These are phyloP conservation scores for Epirrhoe tristata DNA, from an alignment of 2,888 invertebrate species.

Conservation along the genomic window DNA sequence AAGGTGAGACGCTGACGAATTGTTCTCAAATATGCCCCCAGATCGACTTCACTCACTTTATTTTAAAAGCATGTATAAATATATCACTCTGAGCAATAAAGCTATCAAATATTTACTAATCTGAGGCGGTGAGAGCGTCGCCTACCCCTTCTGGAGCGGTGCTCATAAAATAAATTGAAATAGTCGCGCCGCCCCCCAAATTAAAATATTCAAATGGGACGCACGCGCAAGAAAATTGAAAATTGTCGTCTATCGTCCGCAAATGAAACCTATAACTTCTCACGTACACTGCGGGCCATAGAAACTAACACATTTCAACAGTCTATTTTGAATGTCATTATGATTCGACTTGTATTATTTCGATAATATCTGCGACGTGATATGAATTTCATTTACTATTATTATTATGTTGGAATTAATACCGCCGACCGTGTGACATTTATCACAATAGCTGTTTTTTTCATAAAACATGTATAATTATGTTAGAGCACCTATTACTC, in stretches of 20 bases:
- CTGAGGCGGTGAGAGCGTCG: slow-evolving; percentile 78
- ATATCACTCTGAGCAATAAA: slow-evolving; percentile 82
- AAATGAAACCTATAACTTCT: slow-evolving; percentile 86
- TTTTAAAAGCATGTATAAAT: slow-evolving; percentile 77
- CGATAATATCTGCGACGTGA: slow-evolving; percentile 37
- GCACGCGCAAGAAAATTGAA: slow-evolving; percentile 86
- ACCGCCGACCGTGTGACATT: neutral
- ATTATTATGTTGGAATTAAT: slow-evolving; percentile 15
- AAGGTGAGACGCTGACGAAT: slow-evolving; percentile 31
- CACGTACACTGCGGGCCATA: slow-evolving; percentile 69
- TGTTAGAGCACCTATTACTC: neutral
- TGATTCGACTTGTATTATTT: slow-evolving; percentile 39
- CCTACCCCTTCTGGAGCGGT: slow-evolving; percentile 79
- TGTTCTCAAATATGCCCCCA: slow-evolving; percentile 29
- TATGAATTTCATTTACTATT: slow-evolving; percentile 26
- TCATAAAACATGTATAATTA: neutral
- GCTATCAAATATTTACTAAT: slow-evolving; percentile 86
- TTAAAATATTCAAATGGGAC: slow-evolving; percentile 86
- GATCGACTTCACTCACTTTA: slow-evolving; percentile 57
- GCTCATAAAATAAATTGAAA: slow-evolving; percentile 86
- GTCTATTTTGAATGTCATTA: slow-evolving; percentile 45
- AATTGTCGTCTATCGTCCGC: slow-evolving; percentile 86
- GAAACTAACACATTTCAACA: slow-evolving; percentile 50
- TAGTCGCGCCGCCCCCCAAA: slow-evolving; percentile 85
- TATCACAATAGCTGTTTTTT: neutral